These are phyloP conservation scores for Calameuta pallipes DNA, from an alignment of 2,888 invertebrate genomes.

Conservation along the genomic window DNA sequence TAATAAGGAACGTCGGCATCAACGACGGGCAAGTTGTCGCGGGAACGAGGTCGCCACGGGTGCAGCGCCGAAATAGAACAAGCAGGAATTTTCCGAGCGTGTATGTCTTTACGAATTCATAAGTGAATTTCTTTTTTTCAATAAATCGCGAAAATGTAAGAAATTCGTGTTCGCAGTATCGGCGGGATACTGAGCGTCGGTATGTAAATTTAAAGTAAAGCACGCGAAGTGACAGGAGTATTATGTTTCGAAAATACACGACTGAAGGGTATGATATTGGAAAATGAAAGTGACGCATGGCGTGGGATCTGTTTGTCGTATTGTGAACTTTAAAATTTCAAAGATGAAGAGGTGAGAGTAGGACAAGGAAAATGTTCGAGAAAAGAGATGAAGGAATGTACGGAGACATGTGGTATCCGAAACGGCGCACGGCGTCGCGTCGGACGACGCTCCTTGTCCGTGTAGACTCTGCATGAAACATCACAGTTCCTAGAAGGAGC, in stretches of 20 bases:
- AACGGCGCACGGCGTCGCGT: not conserved
- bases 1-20: conserved; percentile 5
- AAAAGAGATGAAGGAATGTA: too few relatives aligned
- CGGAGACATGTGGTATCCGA: too few relatives aligned
- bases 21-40: not conserved
- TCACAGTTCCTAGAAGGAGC: conserved; percentile 20
- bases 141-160: not conserved
- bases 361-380: too few relatives aligned
- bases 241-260: not conserved
- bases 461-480: conserved; percentile 3
- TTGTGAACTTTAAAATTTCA: too few relatives aligned
- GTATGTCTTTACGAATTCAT: not conserved
- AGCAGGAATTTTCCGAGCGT: not conserved
- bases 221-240: not conserved
- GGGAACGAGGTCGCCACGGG: not conserved
- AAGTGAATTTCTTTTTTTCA: not conserved
- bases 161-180: too few relatives aligned
- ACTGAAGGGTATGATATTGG: not conserved
- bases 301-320: too few relatives aligned
- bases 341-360: too few relatives aligned
- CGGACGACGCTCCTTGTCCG: not conserved
- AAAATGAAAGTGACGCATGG: not conserved
- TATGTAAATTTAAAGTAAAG: not conserved
- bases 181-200: too few relatives aligned
- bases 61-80: not conserved